phyloP scores from a whole-genome alignment of 1,140 invertebrate species.

The Notospermus geniculatus region DNA sequence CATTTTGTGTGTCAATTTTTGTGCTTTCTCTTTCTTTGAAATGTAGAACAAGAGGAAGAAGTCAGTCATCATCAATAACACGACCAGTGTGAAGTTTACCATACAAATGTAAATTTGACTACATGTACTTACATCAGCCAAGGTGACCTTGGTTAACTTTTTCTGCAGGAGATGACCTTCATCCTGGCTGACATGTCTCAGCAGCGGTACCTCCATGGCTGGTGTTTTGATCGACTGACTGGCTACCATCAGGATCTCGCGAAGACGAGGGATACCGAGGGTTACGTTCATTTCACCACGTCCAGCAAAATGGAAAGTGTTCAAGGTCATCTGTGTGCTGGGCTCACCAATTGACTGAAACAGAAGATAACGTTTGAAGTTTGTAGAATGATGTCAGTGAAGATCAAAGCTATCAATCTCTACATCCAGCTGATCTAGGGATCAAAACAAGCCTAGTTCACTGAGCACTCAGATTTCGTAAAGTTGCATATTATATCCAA shows the following conservation, averaged over 20 bases:
- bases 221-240: slow-evolving; percentile 91
- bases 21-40: too few species aligned
- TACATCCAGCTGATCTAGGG: too few species aligned
- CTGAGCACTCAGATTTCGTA: too few species aligned
- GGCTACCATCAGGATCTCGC: slow-evolving; percentile 96
- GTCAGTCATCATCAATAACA: background rate
- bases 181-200: slow-evolving; percentile 17
- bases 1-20: too few species aligned
- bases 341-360: slow-evolving; percentile 90
- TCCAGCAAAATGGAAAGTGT: slow-evolving; percentile 99
- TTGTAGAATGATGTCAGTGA: too few species aligned
- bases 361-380: slow-evolving; percentile 2
- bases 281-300: slow-evolving; percentile 99
- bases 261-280: slow-evolving; percentile 86
- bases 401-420: too few species aligned
- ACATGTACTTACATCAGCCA: slow-evolving; percentile 66
- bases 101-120: too few species aligned
- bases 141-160: slow-evolving; percentile 71
- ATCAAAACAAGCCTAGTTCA: too few species aligned
- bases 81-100: too few species aligned
- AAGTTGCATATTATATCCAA: background rate
- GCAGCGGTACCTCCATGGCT: slow-evolving; percentile 89
- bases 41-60: background rate
- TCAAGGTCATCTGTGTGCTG: slow-evolving; percentile 99
- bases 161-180: slow-evolving; percentile 33